Evolutionary conservation across 2,113 vertebrate species (phyloP).

Genomic region (Cygnus buccinator): DNA sequence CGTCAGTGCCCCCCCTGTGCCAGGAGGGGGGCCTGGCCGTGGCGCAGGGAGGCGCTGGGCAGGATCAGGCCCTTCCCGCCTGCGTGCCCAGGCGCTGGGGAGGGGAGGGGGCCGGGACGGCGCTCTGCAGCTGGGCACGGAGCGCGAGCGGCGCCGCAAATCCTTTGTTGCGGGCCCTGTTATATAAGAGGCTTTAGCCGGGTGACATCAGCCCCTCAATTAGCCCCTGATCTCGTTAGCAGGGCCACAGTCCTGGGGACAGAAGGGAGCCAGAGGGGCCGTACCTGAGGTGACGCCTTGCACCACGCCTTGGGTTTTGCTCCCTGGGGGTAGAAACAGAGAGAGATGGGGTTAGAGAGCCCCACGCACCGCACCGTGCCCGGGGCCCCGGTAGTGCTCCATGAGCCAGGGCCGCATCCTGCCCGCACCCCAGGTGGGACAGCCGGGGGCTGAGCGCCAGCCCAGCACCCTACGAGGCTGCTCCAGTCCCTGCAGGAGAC

Average conservation of each 20-base stretch:
- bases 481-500: neutral
- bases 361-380: accelerated
- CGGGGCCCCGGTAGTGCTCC: neutral
- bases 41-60: neutral
- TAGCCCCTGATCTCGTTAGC: constrained; percentile 59
- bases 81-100: neutral
- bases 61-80: neutral
- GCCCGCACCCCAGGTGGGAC: neutral
- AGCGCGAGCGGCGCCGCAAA: neutral
- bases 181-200: constrained; percentile 59
- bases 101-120: neutral
- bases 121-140: constrained; percentile 39
- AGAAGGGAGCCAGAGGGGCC: neutral
- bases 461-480: neutral
- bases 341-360: neutral
- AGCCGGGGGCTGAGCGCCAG: accelerated
- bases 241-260: neutral
- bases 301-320: constrained; percentile 89
- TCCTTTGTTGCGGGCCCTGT: constrained; percentile 1
- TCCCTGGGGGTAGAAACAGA: constrained; percentile 80
- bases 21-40: neutral
- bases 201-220: constrained; percentile 67
- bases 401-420: neutral
- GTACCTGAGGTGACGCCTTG: constrained; percentile 92
- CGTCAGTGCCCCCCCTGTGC: neutral